Percentiles rank a stretch among this genome's conserved stretches.
Evolutionary conservation across 2,888 invertebrate species (phyloP).

Genomic region (Sinodicranocentrus sp.): DNA sequence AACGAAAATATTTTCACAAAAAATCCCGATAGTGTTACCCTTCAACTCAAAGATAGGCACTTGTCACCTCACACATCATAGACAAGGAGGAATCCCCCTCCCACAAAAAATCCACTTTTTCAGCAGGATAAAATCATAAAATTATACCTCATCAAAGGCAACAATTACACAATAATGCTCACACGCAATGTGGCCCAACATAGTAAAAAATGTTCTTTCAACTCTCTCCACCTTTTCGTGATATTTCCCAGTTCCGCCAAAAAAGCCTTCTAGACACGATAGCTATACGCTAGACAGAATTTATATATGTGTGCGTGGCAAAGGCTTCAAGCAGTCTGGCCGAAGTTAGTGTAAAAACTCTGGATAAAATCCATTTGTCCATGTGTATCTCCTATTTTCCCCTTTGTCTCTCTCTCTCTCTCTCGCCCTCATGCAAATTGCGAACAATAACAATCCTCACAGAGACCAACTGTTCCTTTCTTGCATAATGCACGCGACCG

Average conservation of each 20-base stretch:
- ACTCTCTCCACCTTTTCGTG: not conserved
- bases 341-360: not conserved
- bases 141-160: too few relatives aligned
- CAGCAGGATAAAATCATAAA: too few relatives aligned
- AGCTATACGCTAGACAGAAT: too few relatives aligned
- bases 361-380: not conserved
- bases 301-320: slow-evolving; percentile 8
- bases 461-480: slow-evolving; percentile 23
- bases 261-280: too few relatives aligned
- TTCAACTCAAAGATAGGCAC: not conserved
- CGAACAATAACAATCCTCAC: not conserved
- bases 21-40: not conserved
- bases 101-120: not conserved
- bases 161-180: too few relatives aligned
- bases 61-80: not conserved
- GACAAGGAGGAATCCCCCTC: not conserved
- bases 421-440: slow-evolving; percentile 16
- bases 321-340: not conserved
- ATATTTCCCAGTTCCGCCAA: too few relatives aligned
- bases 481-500: not conserved
- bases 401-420: not conserved
- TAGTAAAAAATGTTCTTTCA: too few relatives aligned
- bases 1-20: too few relatives aligned
- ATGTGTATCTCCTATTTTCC: too few relatives aligned
- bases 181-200: too few relatives aligned